Evolutionary conservation across 2,888 invertebrate species (phyloP), one percentile per base, ranked within the genome.

Genomic region (Germaria angustata): DNA sequence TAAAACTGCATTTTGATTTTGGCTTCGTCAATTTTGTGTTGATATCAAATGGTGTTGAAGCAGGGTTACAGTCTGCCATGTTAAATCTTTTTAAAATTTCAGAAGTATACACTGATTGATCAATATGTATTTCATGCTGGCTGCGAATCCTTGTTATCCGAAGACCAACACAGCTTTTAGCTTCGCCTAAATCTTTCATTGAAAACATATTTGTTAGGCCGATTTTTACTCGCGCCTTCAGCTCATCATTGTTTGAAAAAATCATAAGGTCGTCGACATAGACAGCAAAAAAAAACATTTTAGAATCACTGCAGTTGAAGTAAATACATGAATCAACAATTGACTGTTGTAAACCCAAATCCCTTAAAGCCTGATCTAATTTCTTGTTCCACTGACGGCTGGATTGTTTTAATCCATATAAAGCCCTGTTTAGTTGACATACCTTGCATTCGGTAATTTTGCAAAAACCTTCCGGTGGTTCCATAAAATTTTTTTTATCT

Each of bases 321-420:
- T 49, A 49, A 3, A 49, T 22, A 22, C 46, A 49, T 22, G 20
- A 11, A 9, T 49, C 46, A 20, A 49, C 9, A 2, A 20, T 22
- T 11, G 22, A 20, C 9, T 11, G 1, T 22, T 22, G 9, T 2
- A 84, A 82, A 0, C 81, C 84, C 28, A 28, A 6, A 5, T 28
- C 28, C 6, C 6, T 28, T 28, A 28, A 28, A 3, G 28, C 28
- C 28, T 6, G 4, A 28, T 28, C 28, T 3, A 28, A 6, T 28
- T 28, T 28, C 28, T 6, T 3, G 28, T 28, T 28, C 28, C 28
- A 28, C 28, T 28, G 4, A 28, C 28, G 28, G 6, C 28, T 28
- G 6, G 28, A 3, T 6, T 28, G 28, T 6, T 28, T 28, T 28
- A 28, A 6, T 6, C 28, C 28, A 6, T 28, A 28, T 5, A 28